Conservation (phyloP, 2,888 invertebrate species). For the Portevinia maculata region DNA sequence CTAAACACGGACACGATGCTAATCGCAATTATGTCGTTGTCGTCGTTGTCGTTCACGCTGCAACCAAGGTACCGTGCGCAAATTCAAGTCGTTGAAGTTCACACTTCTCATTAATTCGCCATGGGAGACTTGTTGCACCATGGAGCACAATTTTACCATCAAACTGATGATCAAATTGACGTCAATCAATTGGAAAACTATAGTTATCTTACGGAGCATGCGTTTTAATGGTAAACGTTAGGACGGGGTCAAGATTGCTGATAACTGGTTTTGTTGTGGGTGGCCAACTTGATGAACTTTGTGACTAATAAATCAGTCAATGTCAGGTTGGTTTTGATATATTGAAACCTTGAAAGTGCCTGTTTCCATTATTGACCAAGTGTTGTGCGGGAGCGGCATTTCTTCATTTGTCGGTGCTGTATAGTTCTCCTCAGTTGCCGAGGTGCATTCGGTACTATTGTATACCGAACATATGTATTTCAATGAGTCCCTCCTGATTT, state of each 20-base stretch:
- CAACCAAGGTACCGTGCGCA: constrained; percentile 19
- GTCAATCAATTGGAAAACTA: constrained; percentile 57
- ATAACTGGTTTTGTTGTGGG: constrained; percentile 9
- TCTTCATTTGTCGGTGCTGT: too few species aligned
- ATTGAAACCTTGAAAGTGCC: too few species aligned
- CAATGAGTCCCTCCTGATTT: too few species aligned
- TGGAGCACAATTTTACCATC: constrained; percentile 44
- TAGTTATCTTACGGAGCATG: constrained; percentile 21
- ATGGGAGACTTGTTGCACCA: constrained; percentile 41
- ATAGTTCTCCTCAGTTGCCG: too few species aligned
- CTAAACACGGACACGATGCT: constrained; percentile 73
- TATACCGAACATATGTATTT: too few species aligned
- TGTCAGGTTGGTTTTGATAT: too few species aligned
- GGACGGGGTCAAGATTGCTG: constrained; percentile 32
- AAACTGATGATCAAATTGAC: constrained; percentile 64
- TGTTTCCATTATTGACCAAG: too few species aligned
- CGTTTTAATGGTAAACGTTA: constrained; percentile 11
- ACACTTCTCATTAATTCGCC: constrained; percentile 53
- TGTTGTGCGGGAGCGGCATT: too few species aligned
- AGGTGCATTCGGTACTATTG: too few species aligned
- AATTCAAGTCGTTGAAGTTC: constrained; percentile 46
- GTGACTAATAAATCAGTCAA: too few species aligned
- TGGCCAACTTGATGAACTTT: too few species aligned
- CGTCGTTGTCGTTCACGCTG: constrained; percentile 30
- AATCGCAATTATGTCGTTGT: constrained; percentile 73